Evolutionary conservation across 1,140 invertebrate genomes (phyloP).

Genomic region (Phthorimaea operculella): DNA sequence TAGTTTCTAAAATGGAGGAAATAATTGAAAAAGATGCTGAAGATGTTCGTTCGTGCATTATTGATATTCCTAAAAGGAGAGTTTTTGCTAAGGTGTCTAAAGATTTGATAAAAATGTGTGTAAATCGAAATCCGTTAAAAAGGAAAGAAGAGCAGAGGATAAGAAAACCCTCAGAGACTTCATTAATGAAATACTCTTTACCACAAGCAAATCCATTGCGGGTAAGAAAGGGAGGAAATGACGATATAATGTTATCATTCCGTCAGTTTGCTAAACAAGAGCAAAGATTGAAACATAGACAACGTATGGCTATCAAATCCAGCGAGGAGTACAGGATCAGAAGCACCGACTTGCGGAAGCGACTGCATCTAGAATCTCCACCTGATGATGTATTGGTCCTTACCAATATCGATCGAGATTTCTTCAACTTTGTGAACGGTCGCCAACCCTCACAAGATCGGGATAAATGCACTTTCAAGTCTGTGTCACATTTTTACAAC

Average conservation of each 20-base stretch:
- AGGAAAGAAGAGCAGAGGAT: neutral
- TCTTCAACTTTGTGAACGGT: slow-evolving; percentile 30
- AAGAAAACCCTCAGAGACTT: slow-evolving; percentile 13
- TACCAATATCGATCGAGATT: slow-evolving; percentile 36
- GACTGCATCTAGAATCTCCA: slow-evolving; percentile 22
- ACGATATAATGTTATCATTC: slow-evolving; percentile 35
- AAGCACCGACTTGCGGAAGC: slow-evolving; percentile 21
- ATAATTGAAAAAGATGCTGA: slow-evolving; percentile 11
- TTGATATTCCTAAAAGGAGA: slow-evolving; percentile 24
- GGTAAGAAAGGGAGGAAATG: slow-evolving; percentile 24
- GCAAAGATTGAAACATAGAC: slow-evolving; percentile 20
- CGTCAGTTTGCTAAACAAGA: slow-evolving; percentile 39
- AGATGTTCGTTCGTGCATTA: slow-evolving; percentile 22
- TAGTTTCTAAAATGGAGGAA: too few species aligned
- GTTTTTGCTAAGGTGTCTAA: neutral
- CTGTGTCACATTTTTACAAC: slow-evolving; percentile 28
- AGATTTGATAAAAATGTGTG: too few species aligned
- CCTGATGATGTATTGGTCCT: slow-evolving; percentile 23
- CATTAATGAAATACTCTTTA: slow-evolving; percentile 19
- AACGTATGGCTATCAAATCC: slow-evolving; percentile 21
- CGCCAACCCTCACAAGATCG: slow-evolving; percentile 9
- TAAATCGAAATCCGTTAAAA: too few species aligned
- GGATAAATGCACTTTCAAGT: slow-evolving; percentile 26
- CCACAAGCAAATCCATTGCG: slow-evolving; percentile 21
- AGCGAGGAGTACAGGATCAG: slow-evolving; percentile 38